A percentile compares a stretch with the other conserved stretches of the same genome.
phyloP scores from a whole-genome alignment of 2,113 vertebrate species.

The Myrmecobius fasciatus region DNA sequence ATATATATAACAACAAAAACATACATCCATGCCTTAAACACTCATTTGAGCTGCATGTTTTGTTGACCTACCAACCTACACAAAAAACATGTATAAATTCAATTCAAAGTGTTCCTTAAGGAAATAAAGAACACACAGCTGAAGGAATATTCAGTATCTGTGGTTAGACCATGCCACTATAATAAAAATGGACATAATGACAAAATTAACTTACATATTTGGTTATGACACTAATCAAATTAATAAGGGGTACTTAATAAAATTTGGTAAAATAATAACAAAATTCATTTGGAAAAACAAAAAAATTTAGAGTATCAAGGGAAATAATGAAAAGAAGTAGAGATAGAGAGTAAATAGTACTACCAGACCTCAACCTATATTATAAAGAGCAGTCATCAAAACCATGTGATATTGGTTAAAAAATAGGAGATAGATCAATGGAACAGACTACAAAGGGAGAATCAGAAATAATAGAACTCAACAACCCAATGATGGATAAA shows the following conservation, averaged over 20 bases:
- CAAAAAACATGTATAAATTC: not conserved
- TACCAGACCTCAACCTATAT: not conserved
- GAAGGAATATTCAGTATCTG: not conserved
- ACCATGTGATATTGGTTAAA: not conserved
- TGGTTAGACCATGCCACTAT: not conserved
- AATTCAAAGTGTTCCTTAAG: not conserved
- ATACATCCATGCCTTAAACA: not conserved
- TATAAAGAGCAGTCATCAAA: not conserved
- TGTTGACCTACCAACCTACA: not conserved
- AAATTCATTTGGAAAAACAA: not conserved
- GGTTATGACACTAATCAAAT: not conserved
- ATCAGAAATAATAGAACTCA: no score
- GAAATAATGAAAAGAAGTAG: not conserved
- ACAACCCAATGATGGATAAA: no score
- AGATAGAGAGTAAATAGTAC: not conserved
- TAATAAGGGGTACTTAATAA: not conserved
- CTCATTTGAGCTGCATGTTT: not conserved
- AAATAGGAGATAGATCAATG: no score
- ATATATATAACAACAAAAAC: not conserved
- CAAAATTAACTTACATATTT: not conserved
- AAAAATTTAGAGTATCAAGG: not conserved
- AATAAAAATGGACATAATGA: not conserved
- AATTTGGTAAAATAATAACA: not conserved
- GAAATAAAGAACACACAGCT: not conserved
- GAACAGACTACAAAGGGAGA: no score